Percentiles rank a stretch among this genome's conserved stretches.
phyloP scores from a whole-genome alignment of 2,888 invertebrate species.

The Bombylius discolor region DNA sequence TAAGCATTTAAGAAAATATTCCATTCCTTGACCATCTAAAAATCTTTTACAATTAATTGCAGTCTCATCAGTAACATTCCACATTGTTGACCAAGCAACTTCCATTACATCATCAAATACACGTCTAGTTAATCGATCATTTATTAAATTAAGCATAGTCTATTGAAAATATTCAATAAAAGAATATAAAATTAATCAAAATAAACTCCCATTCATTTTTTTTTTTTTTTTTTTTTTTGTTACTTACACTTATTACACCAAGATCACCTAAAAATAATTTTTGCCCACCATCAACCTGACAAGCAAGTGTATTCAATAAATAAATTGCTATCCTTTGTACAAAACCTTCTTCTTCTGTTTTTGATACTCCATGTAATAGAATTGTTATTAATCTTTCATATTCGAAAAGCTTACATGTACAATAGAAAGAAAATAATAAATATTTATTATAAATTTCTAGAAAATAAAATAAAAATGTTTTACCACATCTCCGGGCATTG shows the following conservation, averaged over 20 bases:
- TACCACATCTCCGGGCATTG: slow-evolving; percentile 89
- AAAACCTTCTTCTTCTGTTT: slow-evolving; percentile 76
- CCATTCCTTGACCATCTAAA: slow-evolving; percentile 78
- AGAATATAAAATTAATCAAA: background rate
- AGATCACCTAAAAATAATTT: slow-evolving; percentile 82
- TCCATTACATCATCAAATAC: slow-evolving; percentile 92
- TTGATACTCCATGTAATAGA: slow-evolving; percentile 66
- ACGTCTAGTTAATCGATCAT: slow-evolving; percentile 58
- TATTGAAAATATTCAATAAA: slow-evolving; percentile 23
- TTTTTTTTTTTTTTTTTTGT: no score
- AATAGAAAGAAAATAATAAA: slow-evolving; percentile 16
- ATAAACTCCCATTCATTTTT: background rate
- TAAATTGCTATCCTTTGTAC: slow-evolving; percentile 92
- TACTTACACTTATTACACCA: slow-evolving; percentile 67
- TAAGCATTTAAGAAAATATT: slow-evolving; percentile 76
- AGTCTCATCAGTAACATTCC: slow-evolving; percentile 96
- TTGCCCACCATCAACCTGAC: slow-evolving; percentile 88
- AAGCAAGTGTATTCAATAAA: slow-evolving; percentile 86
- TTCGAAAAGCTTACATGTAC: slow-evolving; percentile 59
- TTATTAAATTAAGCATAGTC: slow-evolving; percentile 81
- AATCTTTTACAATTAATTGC: slow-evolving; percentile 87
- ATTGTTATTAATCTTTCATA: slow-evolving; percentile 77
- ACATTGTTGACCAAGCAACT: slow-evolving; percentile 98
- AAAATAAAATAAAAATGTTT: slow-evolving; percentile 25
- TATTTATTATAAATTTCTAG: background rate